Evolutionary conservation across 1,140 invertebrate species (phyloP), one percentile per base, ranked within the genome.

Genomic region (Antheraea pernyi): DNA sequence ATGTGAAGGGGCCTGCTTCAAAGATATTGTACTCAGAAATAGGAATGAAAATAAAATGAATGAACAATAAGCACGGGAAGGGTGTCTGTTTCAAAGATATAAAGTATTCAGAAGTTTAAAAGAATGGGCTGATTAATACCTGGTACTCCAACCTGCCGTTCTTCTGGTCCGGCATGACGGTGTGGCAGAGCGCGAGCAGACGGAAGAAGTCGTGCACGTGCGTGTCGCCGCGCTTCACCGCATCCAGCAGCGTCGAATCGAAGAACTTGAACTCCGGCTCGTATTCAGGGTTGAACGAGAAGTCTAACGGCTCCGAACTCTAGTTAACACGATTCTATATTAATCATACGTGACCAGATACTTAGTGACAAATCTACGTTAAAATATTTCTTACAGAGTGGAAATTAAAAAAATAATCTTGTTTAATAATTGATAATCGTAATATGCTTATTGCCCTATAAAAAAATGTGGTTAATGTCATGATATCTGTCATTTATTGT

Each of bases 151-250:
- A 92, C 75, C 94, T 94, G 79, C 97, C 97, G 68, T 96, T 95
- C 81, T 97, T 97, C 69, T 97, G 95, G 66, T 99, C 98, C 0
- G 98, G 96, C 98, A 99, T 99, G n/a, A 99, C 98, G 5, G 98
- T 99, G 88, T 99, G 98, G 88, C 98, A 99, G 97, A 98, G 92
- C 4, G 98, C 96, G 53, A 99, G 92, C 39, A 99, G 91, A 30
- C 97, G 94, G 93, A 99, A 99, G 93, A 99, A 99, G 78, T 95
- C 95, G 78, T 97, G 95, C 30, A 96, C 95, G 77, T 97, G 94
- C 22, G 93, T 85, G 80, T 98, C 95, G 68, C 95, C 94, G 5
- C 93, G 93, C 73, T 93, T 94, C 18, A 99, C 97, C 11, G 97
- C 97, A 71, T 98, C 96, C 70, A 99, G 84, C 19, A 99, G 91